phyloP scores from a whole-genome alignment of 2,888 invertebrate species.

The Aquatica leii region DNA sequence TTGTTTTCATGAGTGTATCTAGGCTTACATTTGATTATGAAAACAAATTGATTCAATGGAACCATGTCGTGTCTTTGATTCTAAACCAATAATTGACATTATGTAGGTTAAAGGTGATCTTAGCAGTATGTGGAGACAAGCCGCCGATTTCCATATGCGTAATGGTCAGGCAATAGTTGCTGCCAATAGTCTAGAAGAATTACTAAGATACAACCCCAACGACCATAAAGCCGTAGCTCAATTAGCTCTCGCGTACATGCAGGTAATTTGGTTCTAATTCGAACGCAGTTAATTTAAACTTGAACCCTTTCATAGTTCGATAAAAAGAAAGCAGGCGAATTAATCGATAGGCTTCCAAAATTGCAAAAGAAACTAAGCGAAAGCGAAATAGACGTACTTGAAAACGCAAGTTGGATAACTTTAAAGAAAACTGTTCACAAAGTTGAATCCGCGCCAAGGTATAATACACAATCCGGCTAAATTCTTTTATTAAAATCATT shows the following conservation, averaged over 20 bases:
- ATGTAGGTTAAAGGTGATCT: constrained; percentile 67
- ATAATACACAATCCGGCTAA: constrained; percentile 13
- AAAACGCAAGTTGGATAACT: constrained; percentile 87
- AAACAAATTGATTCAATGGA: too few species aligned
- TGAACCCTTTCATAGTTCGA: constrained; percentile 68
- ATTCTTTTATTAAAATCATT: constrained; percentile 22
- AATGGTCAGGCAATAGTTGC: constrained; percentile 79
- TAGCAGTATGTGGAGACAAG: constrained; percentile 85
- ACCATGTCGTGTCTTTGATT: not conserved
- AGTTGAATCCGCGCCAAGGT: constrained; percentile 61
- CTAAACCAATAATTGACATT: not conserved
- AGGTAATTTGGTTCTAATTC: constrained; percentile 55
- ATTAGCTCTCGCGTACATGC: constrained; percentile 88
- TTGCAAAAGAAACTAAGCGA: constrained; percentile 68
- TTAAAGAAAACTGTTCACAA: constrained; percentile 87
- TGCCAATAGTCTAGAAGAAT: constrained; percentile 82
- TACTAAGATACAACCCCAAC: constrained; percentile 76
- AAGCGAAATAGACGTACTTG: constrained; percentile 85
- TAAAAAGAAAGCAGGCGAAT: constrained; percentile 76
- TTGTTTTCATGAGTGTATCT: not conserved
- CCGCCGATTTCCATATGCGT: constrained; percentile 83
- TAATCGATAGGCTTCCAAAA: constrained; percentile 73
- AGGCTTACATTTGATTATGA: too few species aligned
- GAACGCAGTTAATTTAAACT: not conserved
- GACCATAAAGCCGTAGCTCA: constrained; percentile 86